These are phyloP conservation scores for Cetonia aurata DNA, from an alignment of 2,888 invertebrate species.

Conservation along the genomic window DNA sequence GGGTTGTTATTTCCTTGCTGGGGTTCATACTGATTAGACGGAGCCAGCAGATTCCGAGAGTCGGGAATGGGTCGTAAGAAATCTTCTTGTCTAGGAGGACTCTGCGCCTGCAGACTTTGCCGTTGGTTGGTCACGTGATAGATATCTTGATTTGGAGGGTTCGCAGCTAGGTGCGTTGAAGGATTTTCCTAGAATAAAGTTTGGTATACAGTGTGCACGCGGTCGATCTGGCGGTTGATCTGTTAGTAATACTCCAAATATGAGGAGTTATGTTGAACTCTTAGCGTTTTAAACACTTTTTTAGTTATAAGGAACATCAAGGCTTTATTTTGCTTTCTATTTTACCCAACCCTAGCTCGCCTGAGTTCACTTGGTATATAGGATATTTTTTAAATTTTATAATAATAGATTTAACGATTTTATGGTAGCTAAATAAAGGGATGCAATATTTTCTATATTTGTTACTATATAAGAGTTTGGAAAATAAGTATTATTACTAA, in stretches of 20 bases:
- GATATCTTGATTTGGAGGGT: conserved; percentile 37
- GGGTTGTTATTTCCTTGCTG: conserved; percentile 54
- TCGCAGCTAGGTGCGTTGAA: conserved; percentile 1
- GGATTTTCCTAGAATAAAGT: conserved; percentile 27
- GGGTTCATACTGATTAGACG: conserved; percentile 61
- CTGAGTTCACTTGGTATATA: too few relatives aligned
- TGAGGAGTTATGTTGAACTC: too few relatives aligned
- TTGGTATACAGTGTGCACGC: too few relatives aligned
- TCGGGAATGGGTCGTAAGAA: conserved; percentile 57
- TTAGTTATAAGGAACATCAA: too few relatives aligned
- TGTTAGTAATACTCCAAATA: too few relatives aligned
- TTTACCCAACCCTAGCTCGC: too few relatives aligned
- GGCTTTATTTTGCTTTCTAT: too few relatives aligned
- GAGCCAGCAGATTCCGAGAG: conserved; percentile 49
- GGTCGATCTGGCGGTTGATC: too few relatives aligned
- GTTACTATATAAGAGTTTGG: not conserved
- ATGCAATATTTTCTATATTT: not conserved
- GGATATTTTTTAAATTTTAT: too few relatives aligned
- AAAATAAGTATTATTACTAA: too few relatives aligned
- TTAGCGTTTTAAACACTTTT: too few relatives aligned
- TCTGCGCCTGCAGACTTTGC: conserved; percentile 35
- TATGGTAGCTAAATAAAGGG: too few relatives aligned
- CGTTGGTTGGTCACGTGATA: conserved; percentile 34
- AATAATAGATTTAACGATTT: not conserved
- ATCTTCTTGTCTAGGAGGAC: conserved; percentile 50